A percentile compares a stretch with the other conserved stretches of the same genome.
phyloP scores from a whole-genome alignment of 2,113 vertebrate species.

The Hypocryptadius cinnamomeus region DNA sequence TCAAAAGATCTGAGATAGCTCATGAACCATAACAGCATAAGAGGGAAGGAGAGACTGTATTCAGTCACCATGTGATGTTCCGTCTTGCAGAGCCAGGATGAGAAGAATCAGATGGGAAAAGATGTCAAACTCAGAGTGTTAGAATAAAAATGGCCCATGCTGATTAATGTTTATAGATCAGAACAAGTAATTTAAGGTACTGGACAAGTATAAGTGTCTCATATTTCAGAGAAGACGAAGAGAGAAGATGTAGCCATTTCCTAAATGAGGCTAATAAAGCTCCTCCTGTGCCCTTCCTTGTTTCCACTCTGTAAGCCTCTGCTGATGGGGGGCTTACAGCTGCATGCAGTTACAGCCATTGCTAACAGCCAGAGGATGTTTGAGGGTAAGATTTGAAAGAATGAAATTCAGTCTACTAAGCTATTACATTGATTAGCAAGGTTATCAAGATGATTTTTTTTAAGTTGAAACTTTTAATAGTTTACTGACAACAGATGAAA shows the following conservation, averaged over 20 bases:
- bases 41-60: neutral
- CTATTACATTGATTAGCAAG: neutral
- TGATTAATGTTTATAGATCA: neutral
- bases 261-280: neutral
- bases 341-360: neutral
- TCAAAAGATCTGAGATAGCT: neutral
- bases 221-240: neutral
- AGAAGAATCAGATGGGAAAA: neutral
- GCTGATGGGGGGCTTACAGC: neutral
- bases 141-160: neutral
- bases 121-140: neutral
- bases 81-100: neutral
- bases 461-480: neutral
- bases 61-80: neutral
- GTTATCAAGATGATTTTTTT: neutral
- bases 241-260: neutral
- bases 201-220: neutral
- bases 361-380: neutral
- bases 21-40: neutral
- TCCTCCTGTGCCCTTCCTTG: neutral
- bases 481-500: neutral
- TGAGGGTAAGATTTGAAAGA: neutral
- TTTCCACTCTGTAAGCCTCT: neutral
- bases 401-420: neutral
- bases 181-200: neutral